These are phyloP conservation scores for Benthosema pterotum DNA, from an alignment of 2,797 vertebrate species.

Conservation along the genomic window DNA sequence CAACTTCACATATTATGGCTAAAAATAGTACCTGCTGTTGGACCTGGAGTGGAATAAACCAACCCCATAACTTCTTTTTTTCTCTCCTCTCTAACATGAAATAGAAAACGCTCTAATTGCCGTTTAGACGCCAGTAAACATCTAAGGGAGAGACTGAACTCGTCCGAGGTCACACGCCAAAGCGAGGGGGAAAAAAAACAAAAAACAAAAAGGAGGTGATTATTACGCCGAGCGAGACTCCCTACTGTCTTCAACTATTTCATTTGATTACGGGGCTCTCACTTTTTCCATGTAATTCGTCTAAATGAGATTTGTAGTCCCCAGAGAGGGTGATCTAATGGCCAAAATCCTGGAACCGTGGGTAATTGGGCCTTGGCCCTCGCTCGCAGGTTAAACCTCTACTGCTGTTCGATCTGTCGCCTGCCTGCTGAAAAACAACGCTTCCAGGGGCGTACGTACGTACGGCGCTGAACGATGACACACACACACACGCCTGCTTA, in stretches of 20 bases:
- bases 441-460: slow-evolving; percentile 47
- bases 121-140: slow-evolving; percentile 32
- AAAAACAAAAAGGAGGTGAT: slow-evolving; percentile 45
- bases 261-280: slow-evolving; percentile 72
- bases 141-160: slow-evolving; percentile 31
- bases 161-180: slow-evolving; percentile 28
- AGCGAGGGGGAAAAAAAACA: no score
- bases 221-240: slow-evolving; percentile 51
- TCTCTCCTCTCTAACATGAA: slow-evolving; percentile 30
- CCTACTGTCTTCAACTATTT: slow-evolving; percentile 54
- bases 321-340: slow-evolving; percentile 82
- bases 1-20: slow-evolving; percentile 10
- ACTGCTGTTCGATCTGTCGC: slow-evolving; percentile 52
- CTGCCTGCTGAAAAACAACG: slow-evolving; percentile 54
- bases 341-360: slow-evolving; percentile 69
- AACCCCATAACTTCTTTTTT: slow-evolving; percentile 20
- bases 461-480: slow-evolving; percentile 45
- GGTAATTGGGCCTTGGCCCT: slow-evolving; percentile 67
- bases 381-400: slow-evolving; percentile 65
- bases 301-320: slow-evolving; percentile 71
- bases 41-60: slow-evolving; percentile 25
- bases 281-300: slow-evolving; percentile 78
- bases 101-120: slow-evolving; percentile 12
- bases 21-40: slow-evolving; percentile 24
- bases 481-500: slow-evolving; percentile 64